Percentiles rank a stretch among this genome's conserved stretches.
Conservation (phyloP, 2,888 invertebrate species). For the Leptopilina drosophilae region DNA sequence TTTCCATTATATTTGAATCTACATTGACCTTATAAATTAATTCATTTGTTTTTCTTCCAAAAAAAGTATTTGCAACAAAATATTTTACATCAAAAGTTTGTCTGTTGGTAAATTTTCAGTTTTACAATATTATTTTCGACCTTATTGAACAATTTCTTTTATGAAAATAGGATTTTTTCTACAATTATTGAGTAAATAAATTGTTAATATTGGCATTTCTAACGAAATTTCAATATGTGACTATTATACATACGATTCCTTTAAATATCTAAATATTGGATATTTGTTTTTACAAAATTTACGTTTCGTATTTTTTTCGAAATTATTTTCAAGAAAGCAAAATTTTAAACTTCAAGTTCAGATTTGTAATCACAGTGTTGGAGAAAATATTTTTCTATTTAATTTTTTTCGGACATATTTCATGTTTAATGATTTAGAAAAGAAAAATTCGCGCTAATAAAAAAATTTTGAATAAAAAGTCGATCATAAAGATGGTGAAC, state of each 20-base stretch:
- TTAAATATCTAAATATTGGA: slow-evolving; percentile 33
- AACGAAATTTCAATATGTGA: background rate
- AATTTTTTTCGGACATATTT: too few species aligned
- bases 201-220: background rate
- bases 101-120: slow-evolving; percentile 40
- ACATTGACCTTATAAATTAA: background rate
- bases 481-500: too few species aligned
- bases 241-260: slow-evolving; percentile 11
- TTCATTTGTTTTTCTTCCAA: slow-evolving; percentile 41
- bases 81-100: slow-evolving; percentile 61
- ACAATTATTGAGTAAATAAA: background rate
- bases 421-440: too few species aligned
- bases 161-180: background rate
- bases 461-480: too few species aligned
- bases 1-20: background rate
- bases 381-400: too few species aligned
- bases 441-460: too few species aligned
- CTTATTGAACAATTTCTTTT: too few species aligned
- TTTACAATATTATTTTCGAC: background rate
- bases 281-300: background rate
- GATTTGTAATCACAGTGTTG: too few species aligned
- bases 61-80: slow-evolving; percentile 64
- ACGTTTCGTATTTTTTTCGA: background rate
- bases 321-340: background rate
- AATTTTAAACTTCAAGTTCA: background rate